Evolutionary conservation across 2,113 vertebrate species (phyloP).

Genomic region (Alces alces): DNA sequence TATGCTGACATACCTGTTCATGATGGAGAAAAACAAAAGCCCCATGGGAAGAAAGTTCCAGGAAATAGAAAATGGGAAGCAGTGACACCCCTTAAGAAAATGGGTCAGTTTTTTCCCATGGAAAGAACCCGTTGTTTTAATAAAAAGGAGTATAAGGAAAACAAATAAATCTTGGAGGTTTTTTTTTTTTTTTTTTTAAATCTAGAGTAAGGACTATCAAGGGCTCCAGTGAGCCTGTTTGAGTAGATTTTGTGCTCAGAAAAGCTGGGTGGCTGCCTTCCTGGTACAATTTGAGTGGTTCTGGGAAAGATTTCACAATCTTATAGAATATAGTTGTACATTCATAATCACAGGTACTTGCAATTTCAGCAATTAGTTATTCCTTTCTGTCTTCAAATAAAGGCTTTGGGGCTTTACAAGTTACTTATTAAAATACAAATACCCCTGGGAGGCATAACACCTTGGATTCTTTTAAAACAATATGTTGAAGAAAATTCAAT

Average conservation of each 20-base stretch:
- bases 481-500: neutral
- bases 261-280: neutral
- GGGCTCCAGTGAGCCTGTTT: neutral
- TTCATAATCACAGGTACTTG: conserved; percentile 46
- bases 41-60: neutral
- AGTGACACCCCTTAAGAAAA: neutral
- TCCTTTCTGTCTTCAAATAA: conserved; percentile 52
- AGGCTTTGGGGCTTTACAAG: conserved; percentile 38
- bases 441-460: neutral
- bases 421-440: conserved; percentile 63
- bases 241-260: neutral
- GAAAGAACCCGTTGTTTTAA: neutral
- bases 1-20: conserved; percentile 11
- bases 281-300: neutral
- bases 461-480: conserved; percentile 39
- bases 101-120: neutral
- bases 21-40: neutral
- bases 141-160: neutral
- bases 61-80: neutral
- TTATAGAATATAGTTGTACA: neutral
- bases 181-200: neutral
- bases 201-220: neutral
- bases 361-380: conserved; percentile 49
- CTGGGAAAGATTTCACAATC: conserved; percentile 13
- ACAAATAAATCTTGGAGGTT: neutral